Evolutionary conservation across 53 echinoderm and acorn worm genomes (phyloP), one percentile per base, ranked within the genome.

Genomic region (Mesocentrotus franciscanus): DNA sequence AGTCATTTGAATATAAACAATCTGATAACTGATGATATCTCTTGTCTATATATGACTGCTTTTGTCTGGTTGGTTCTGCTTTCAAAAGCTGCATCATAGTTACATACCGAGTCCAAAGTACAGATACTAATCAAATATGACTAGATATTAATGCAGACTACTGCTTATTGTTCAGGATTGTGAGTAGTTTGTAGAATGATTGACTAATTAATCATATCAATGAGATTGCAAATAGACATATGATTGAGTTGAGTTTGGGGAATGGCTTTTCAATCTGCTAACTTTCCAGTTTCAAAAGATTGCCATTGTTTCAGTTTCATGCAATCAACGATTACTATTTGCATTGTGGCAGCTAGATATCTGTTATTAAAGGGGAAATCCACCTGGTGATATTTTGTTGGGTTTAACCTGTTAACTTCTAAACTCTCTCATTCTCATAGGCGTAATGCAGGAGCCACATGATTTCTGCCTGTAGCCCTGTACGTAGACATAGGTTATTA

Each of bases 1-100:
- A 87, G n/a, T 87, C 58, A 87, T 87, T 87, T 87, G 87, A 87
- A 87, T 87, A 57, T 87, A 87, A 87, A 87, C 87, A 87, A 27
- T 87, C n/a, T 58, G 87, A 87, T 57, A 87, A 87, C 26, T 55
- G 24, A 22, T 79, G 8, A 85, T 85, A 85, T 85, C 22, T 56
- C 56, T 85, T 56, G 22, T 84, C 55, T 42, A 20, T 56, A 0
- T 24, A 57, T 59, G 26, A 29, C 29, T 87, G 87, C 56, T 57
- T 87, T 56, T 58, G 87, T 87, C 87, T 87, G 58, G 87, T 87
- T 87, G 15, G 87, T n/a, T 56, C 56, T 87, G 87, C 56, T 58
- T 87, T 18, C 87, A 58, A 58, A 57, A 58, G 87, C 4, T 35
- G 87, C 18, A 17, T n/a, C 26, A 9, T 22, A 39, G 36, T 81